Base-by-base conservation (phyloP, 2,113 vertebrate species). In the Eubucco bourcierii region DNA sequence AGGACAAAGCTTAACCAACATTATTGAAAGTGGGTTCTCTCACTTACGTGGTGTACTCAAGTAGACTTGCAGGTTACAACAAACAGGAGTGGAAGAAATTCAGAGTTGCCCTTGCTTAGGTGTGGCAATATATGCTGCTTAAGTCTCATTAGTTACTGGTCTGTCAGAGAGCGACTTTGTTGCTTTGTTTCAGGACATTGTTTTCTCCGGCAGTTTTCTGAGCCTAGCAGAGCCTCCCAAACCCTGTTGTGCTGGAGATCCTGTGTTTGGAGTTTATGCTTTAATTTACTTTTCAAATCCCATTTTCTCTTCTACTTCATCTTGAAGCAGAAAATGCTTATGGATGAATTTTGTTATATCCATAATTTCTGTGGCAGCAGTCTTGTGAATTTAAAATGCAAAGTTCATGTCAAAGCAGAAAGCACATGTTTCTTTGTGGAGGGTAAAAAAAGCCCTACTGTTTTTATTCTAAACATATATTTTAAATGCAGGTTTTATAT, bases 391-490 rank as follows among this genome's bases (percentile, higher is more conserved):
- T 24, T 50, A 76, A 80, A 83, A 61, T 34, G 39, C 25, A 76
- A 21, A 72, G 47, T 67, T 89, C 16, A 6, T 25, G 13, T 23
- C 23, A 29, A 66, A 94, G 52, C 5, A 46, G 66, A 84, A 87
- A 79, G n/a, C 14, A 14, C 4, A 1, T 12, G 2, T 90, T 77
- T 86, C 27, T 64, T 39, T 64, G 9, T 39, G 8, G 7, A 56
- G 11, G 21, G 9, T 14, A 24, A 10, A 66, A 71, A 11, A 12
- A 6, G 0, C 0, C 3, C 0, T 2, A 2, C 3, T 39, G 2
- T 6, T 74, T 70, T 77, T 53, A 28, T 72, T 72, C 60, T 64
- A 80, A 67, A 29, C 27, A 15, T 70, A 16, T 12, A 33, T 61
- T 55, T 12, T 55, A 56, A 76, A 39, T 77, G n/a, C 21, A 31